Evolutionary conservation across 1,140 invertebrate genomes (phyloP), one percentile per base, ranked within the genome.

Genomic region (Eupeodes corollae): DNA sequence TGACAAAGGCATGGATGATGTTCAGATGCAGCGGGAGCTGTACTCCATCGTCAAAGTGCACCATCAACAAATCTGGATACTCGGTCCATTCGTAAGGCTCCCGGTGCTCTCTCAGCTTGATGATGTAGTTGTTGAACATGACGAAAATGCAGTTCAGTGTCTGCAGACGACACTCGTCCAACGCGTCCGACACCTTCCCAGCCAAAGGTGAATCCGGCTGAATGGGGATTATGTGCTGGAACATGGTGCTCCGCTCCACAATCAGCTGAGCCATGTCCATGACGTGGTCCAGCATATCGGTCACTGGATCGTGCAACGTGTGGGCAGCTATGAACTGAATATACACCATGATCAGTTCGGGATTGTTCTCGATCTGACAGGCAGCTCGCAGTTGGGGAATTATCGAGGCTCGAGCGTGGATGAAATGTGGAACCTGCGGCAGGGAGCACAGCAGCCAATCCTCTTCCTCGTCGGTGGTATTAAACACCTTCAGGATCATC

Each of bases 1-100:
- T 93, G n/a, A 96, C 85, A 69, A 94, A 90, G 2, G 92, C 90
- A 61, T 97, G 91, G 30, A 96, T 88, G 0, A 95, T 83, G 6
- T 93, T 70, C 48, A 92, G 83, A 60, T 93, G 86, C 67, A 97
- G 76, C 0, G 84, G 86, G 35, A 86, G 85, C 54, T 86, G 79
- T 46, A 90, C 80, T 0, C 88, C 88, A 37, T 77, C 79, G n/a
- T 78, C 73, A 85, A 92, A 97, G 52, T 88, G 82, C 5, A 98
- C 79, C 16, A 87, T 66, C 18, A 86, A 74, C 46, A 83, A 72
- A 55, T 83, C 80, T 46, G 84, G 82, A 51, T 75, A 80, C 46
- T 84, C 80, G 6, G 77, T 77, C 77, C 81, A 83, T 10, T 73
- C 74, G 52, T 80, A 82, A 0, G 74, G 75, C 44, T 82, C 79